Percentiles rank a stretch among this genome's conserved stretches.
Evolutionary conservation across 2,113 vertebrate species (phyloP).

Genomic region (Puffinus mauretanicus): DNA sequence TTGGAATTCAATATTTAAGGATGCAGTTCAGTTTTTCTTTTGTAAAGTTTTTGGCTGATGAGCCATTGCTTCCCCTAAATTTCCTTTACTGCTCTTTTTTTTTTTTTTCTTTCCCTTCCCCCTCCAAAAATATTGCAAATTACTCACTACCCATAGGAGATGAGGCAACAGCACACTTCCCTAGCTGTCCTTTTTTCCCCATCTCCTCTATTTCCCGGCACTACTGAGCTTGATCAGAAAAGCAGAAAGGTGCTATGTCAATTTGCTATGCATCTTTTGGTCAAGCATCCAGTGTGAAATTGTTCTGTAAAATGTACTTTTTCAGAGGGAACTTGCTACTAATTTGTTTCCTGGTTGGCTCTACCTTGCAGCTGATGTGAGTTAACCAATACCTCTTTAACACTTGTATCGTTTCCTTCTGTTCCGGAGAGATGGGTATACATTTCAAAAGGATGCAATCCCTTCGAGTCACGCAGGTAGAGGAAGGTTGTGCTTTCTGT

Average conservation of each 20-base stretch:
- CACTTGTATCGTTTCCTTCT: not conserved
- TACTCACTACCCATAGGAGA: not conserved
- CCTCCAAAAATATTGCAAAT: not conserved
- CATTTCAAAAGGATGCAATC: not conserved
- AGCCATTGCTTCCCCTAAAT: not conserved
- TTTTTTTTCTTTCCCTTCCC: not conserved
- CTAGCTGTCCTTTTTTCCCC: not conserved
- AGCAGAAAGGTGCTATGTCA: slow-evolving; percentile 16
- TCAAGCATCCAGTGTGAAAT: slow-evolving; percentile 50
- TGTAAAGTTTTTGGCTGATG: not conserved
- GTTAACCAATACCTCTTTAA: not conserved
- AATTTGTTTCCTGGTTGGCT: slow-evolving; percentile 19
- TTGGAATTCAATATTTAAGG: not conserved
- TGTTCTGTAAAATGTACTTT: slow-evolving; percentile 35
- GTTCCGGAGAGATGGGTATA: not conserved
- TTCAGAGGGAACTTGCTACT: not conserved
- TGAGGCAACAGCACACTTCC: not conserved
- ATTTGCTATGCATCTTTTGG: slow-evolving; percentile 42
- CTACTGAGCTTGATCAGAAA: not conserved
- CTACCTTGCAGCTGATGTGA: not conserved
- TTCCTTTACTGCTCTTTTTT: not conserved
- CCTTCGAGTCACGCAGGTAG: not conserved
- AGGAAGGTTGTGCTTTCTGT: not conserved
- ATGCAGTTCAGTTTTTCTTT: slow-evolving; percentile 15
- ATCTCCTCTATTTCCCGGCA: not conserved